These are phyloP conservation scores for Osmerus eperlanus DNA, from an alignment of 2,113 vertebrate genomes.

Conservation along the genomic window DNA sequence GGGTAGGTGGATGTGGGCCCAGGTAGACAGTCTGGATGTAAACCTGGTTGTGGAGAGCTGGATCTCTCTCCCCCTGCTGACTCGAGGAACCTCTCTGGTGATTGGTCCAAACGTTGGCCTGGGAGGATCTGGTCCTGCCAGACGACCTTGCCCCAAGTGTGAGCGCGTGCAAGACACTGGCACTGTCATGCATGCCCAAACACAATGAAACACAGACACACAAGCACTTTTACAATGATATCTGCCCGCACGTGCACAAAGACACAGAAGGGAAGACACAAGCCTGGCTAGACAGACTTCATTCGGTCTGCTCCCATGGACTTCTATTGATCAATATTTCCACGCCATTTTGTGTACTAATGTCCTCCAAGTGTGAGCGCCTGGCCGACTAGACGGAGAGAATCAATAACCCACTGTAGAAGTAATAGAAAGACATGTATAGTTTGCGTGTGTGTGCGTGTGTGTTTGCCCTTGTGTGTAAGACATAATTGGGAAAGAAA, in stretches of 20 bases:
- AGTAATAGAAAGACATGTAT: not conserved
- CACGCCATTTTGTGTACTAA: conserved; percentile 25
- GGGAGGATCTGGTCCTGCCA: conserved; percentile 16
- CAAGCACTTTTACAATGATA: not conserved
- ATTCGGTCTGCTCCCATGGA: conserved; percentile 24
- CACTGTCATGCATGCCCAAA: not conserved
- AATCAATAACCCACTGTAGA: conserved; percentile 41
- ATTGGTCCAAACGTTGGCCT: conserved; percentile 24
- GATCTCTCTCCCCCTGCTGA: no score
- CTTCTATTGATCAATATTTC: conserved; percentile 33
- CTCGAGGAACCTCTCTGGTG: no score
- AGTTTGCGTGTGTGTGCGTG: not conserved
- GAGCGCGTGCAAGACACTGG: not conserved
- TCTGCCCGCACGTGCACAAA: not conserved
- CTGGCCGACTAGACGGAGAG: conserved; percentile 37
- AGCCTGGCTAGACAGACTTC: not conserved
- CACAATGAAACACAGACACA: conserved; percentile 1
- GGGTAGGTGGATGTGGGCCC: no score
- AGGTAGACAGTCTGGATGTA: no score
- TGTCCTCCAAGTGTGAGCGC: conserved; percentile 33
- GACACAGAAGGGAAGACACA: not conserved
- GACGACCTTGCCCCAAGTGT: not conserved
- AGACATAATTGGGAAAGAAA: no score
- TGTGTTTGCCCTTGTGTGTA: not conserved
- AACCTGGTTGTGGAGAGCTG: no score